Evolutionary conservation across 2,888 invertebrate genomes (phyloP).

Genomic region (Phragmatobia fuliginosa): DNA sequence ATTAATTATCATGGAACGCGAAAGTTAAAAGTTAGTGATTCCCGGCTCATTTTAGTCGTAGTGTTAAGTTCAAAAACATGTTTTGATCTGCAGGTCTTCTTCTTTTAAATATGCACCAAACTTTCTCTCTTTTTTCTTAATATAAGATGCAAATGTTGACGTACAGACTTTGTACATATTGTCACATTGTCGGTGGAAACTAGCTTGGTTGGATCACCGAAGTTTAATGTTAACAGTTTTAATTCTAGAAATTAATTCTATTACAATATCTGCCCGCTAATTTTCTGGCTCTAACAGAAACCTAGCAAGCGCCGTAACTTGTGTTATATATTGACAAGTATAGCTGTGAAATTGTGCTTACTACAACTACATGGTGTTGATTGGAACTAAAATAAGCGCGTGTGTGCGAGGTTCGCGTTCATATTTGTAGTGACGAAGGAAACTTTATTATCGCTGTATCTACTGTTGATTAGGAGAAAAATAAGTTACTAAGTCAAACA

Average conservation of each 20-base stretch:
- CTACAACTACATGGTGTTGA: conserved; percentile 40
- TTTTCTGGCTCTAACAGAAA: conserved; percentile 30
- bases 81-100: not conserved
- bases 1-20: too few relatives aligned
- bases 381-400: conserved; percentile 46
- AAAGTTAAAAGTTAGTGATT: too few relatives aligned
- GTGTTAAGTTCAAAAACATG: not conserved
- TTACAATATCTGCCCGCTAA: conserved; percentile 24
- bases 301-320: conserved; percentile 41
- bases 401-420: conserved; percentile 38
- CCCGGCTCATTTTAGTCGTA: too few relatives aligned
- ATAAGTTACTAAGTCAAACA: conserved; percentile 15
- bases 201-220: too few relatives aligned
- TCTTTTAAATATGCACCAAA: not conserved
- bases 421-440: conserved; percentile 39
- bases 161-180: too few relatives aligned
- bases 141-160: too few relatives aligned
- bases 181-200: too few relatives aligned
- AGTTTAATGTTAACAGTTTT: too few relatives aligned
- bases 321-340: conserved; percentile 50
- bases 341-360: conserved; percentile 49
- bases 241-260: too few relatives aligned
- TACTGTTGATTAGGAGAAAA: conserved; percentile 33
- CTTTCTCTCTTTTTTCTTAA: not conserved
- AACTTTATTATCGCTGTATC: conserved; percentile 32